A percentile compares a stretch with the other conserved stretches of the same genome.
Conservation (phyloP, 2,797 vertebrate species). For the Lepus townsendii region DNA sequence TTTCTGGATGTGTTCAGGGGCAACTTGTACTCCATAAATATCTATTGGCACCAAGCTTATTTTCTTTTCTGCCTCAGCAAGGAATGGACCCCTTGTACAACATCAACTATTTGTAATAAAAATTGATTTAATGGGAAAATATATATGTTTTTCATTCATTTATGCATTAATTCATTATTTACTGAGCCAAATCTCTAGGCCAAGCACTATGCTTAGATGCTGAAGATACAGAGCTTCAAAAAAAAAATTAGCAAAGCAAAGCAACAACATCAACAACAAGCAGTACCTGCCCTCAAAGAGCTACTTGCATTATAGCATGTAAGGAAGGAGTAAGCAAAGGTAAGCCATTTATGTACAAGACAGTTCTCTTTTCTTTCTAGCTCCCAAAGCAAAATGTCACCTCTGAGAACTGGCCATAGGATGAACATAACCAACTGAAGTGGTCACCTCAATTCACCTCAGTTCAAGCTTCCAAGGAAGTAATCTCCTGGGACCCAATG, state of each 20-base stretch:
- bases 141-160: background rate
- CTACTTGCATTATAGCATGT: background rate
- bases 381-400: background rate
- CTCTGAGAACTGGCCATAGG: background rate
- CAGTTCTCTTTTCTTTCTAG: conserved; percentile 33
- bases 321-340: background rate
- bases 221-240: background rate
- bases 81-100: background rate
- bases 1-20: background rate
- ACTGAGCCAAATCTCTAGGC: background rate
- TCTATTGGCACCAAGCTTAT: background rate
- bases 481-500: conserved; percentile 23
- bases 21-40: background rate
- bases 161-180: background rate
- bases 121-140: background rate
- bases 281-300: background rate
- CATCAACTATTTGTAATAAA: background rate
- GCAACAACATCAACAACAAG: background rate
- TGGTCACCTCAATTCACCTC: background rate
- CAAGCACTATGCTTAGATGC: background rate
- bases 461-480: conserved; percentile 55
- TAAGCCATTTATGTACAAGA: conserved; percentile 28
- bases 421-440: conserved; percentile 13
- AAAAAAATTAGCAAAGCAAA: background rate
- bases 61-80: conserved; percentile 6